A percentile compares a stretch with the other conserved stretches of the same genome.
These are phyloP conservation scores for Dioctria rufipes DNA, from an alignment of 2,888 invertebrate species.

Conservation along the genomic window DNA sequence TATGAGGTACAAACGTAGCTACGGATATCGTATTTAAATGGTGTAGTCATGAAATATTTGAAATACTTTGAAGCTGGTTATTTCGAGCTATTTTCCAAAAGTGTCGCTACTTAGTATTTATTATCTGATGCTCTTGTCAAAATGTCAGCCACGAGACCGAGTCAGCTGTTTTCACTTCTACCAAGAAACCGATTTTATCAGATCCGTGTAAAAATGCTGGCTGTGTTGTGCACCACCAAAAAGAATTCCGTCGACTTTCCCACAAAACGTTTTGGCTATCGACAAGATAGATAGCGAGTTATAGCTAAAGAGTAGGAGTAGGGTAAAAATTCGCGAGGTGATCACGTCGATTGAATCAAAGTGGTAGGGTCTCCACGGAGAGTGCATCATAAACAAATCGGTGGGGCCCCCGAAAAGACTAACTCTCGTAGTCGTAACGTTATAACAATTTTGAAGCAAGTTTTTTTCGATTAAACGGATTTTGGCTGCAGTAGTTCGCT, in stretches of 20 bases:
- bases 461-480: slow-evolving; percentile 6
- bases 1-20: no score
- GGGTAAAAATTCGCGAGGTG: slow-evolving; percentile 38
- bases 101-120: no score
- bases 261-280: slow-evolving; percentile 30
- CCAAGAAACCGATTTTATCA: background rate
- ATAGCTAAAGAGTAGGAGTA: slow-evolving; percentile 6
- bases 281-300: slow-evolving; percentile 1
- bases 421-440: slow-evolving; percentile 28
- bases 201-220: background rate
- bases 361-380: slow-evolving; percentile 52
- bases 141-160: no score
- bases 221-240: background rate
- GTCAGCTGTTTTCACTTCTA: background rate
- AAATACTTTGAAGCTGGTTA: no score
- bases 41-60: no score
- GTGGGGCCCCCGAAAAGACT: slow-evolving; percentile 58
- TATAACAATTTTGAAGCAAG: background rate
- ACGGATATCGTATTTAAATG: no score
- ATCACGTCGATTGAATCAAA: slow-evolving; percentile 12
- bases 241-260: slow-evolving; percentile 19
- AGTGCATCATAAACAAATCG: slow-evolving; percentile 46
- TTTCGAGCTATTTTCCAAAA: no score
- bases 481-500: background rate
- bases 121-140: no score